These are phyloP conservation scores for Eupithecia dodoneata DNA, from an alignment of 2,888 invertebrate genomes.

Conservation along the genomic window DNA sequence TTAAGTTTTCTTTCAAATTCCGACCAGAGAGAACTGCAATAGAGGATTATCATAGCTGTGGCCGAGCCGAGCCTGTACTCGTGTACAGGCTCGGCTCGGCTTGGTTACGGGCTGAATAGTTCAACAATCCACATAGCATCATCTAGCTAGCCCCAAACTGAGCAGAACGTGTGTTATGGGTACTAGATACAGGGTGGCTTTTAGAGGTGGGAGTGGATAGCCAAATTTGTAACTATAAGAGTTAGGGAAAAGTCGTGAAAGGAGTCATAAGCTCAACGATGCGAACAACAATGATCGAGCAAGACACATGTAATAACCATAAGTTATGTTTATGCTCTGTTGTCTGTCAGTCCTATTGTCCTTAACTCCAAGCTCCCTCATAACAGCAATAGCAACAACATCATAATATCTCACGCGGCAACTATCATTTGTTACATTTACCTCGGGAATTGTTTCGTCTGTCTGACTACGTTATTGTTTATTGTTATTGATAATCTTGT, in stretches of 20 bases:
- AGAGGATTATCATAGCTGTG: too few relatives aligned
- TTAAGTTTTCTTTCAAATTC: too few relatives aligned
- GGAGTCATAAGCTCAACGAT: too few relatives aligned
- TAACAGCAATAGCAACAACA: slow-evolving; percentile 2
- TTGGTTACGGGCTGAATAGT: neutral
- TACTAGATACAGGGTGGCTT: neutral
- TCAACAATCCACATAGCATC: neutral
- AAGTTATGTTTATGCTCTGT: neutral
- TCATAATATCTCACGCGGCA: slow-evolving; percentile 6
- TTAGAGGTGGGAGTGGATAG: too few relatives aligned
- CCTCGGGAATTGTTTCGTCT: slow-evolving; percentile 5
- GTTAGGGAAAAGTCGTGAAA: too few relatives aligned
- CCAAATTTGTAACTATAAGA: too few relatives aligned
- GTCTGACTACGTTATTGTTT: neutral
- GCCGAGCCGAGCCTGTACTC: too few relatives aligned
- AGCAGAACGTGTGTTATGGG: neutral
- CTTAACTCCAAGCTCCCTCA: neutral
- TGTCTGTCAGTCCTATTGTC: neutral
- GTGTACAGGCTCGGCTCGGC: too few relatives aligned
- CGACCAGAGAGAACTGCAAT: too few relatives aligned
- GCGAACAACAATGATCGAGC: slow-evolving; percentile 13
- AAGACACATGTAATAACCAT: neutral
- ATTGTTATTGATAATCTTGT: slow-evolving; percentile 11
- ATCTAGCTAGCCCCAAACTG: neutral
- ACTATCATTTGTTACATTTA: neutral